These are phyloP conservation scores for Osmerus mordax DNA, from an alignment of 2,113 vertebrate species.

Conservation along the genomic window DNA sequence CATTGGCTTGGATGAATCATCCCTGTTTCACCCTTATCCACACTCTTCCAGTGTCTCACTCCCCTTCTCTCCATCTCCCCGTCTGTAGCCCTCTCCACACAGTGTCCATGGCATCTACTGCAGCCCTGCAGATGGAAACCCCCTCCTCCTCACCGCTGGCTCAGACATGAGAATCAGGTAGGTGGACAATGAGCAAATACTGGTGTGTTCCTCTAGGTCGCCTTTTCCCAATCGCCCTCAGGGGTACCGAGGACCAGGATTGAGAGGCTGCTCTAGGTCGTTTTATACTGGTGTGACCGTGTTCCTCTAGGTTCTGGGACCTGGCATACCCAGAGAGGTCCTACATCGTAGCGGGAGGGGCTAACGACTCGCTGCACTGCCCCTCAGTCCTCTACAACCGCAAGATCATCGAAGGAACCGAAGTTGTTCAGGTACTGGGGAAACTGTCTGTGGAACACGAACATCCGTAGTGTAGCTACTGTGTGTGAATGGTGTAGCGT, in stretches of 20 bases:
- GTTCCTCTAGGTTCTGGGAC: slow-evolving; percentile 88
- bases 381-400: slow-evolving; percentile 92
- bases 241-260: too few relatives aligned
- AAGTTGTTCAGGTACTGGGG: slow-evolving; percentile 88
- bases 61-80: background rate
- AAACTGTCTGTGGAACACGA: too few relatives aligned
- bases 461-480: too few relatives aligned
- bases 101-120: slow-evolving; percentile 97
- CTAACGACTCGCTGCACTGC: slow-evolving; percentile 77
- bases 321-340: slow-evolving; percentile 94
- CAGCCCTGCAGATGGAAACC: slow-evolving; percentile 96
- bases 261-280: background rate
- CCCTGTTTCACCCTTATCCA: background rate
- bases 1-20: background rate
- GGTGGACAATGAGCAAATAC: background rate
- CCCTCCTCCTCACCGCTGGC: slow-evolving; percentile 94
- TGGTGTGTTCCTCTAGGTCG: background rate
- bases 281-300: background rate
- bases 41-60: background rate
- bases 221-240: background rate
- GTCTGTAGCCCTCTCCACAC: slow-evolving; percentile 83
- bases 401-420: slow-evolving; percentile 96
- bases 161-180: slow-evolving; percentile 99
- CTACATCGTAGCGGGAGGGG: slow-evolving; percentile 87
- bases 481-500: too few relatives aligned